A percentile compares a stretch with the other conserved stretches of the same genome.
Conservation (phyloP, 2,113 vertebrate species). For the Psammodynastes pulverulentus region DNA sequence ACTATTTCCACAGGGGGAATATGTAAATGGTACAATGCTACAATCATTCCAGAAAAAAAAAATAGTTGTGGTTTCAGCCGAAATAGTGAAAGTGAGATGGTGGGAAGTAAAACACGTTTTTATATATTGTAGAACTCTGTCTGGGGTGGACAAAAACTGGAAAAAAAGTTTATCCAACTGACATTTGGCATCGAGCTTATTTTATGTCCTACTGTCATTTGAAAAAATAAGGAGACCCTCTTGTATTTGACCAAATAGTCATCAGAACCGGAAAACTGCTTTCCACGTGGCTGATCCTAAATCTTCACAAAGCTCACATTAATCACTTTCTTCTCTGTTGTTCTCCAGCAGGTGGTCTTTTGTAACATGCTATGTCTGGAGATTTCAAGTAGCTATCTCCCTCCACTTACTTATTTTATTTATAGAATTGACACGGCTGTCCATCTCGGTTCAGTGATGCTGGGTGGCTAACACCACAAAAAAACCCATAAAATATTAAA, state of each 20-base stretch:
- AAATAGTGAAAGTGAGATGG: constrained; percentile 32
- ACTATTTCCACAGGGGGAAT: constrained; percentile 67
- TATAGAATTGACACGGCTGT: background rate
- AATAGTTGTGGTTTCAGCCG: constrained; percentile 54
- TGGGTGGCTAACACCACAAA: background rate
- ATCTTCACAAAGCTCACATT: background rate
- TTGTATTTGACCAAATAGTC: background rate
- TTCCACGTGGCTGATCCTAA: background rate
- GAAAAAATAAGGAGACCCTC: background rate
- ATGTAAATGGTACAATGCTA: constrained; percentile 67
- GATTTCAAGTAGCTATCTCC: background rate
- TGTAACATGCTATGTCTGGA: background rate
- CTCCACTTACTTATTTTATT: background rate
- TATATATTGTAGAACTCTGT: constrained; percentile 12
- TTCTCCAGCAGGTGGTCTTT: background rate
- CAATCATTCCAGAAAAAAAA: constrained; percentile 65
- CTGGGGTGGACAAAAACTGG: constrained; percentile 33
- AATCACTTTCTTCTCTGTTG: background rate
- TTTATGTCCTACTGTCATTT: constrained; percentile 3
- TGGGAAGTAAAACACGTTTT: background rate
- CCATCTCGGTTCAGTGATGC: background rate
- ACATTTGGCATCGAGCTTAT: constrained; percentile 41
- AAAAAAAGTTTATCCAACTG: background rate
- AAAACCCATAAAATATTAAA: background rate
- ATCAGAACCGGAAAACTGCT: background rate